Conservation (phyloP, 2,888 invertebrate genomes). For the Minunthozetes semirufus region DNA sequence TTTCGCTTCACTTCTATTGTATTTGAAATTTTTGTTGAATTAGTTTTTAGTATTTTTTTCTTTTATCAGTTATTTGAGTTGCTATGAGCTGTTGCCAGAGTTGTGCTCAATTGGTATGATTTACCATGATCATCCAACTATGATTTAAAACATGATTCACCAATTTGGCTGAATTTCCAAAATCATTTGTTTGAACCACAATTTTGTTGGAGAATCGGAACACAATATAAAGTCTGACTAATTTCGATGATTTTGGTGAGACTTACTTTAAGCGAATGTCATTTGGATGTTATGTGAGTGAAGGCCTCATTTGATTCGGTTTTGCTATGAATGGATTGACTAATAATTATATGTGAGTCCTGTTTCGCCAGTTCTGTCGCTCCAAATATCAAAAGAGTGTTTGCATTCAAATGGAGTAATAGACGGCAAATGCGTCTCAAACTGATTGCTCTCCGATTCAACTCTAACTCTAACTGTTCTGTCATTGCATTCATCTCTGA, state of each 20-base stretch:
- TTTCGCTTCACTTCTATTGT: background rate
- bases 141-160: background rate
- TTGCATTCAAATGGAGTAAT: background rate
- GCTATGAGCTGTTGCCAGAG: too few relatives aligned
- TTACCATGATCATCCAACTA: too few relatives aligned
- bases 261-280: background rate
- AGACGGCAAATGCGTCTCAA: background rate
- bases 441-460: background rate
- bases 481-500: background rate
- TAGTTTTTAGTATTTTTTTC: too few relatives aligned
- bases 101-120: too few relatives aligned
- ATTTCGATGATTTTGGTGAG: too few relatives aligned
- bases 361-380: background rate
- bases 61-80: too few relatives aligned
- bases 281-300: too few relatives aligned
- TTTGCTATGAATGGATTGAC: background rate
- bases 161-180: background rate
- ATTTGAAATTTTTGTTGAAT: too few relatives aligned
- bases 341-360: constrained; percentile 7
- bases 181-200: background rate
- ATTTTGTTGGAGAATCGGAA: background rate
- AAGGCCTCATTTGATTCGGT: constrained; percentile 1
- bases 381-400: background rate
- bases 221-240: too few relatives aligned
- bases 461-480: background rate